Conservation (phyloP, 64 coral and sea anemone species). For the Montipora foliosa region DNA sequence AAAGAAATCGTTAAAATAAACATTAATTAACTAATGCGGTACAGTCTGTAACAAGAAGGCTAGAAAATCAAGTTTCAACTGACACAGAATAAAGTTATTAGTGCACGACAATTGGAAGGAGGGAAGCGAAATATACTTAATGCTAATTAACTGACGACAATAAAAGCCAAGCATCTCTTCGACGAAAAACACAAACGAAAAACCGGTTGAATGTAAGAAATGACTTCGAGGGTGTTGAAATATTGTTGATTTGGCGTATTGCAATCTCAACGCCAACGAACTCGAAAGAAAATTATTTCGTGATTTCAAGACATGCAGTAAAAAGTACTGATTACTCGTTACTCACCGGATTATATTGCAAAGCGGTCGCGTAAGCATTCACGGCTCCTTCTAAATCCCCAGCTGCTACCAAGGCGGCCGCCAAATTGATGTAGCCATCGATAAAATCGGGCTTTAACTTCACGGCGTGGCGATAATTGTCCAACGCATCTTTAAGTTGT, state of each 20-base stretch:
- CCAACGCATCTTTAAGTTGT: slow-evolving; percentile 96
- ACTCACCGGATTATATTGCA: slow-evolving; percentile 99
- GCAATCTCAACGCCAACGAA: not conserved
- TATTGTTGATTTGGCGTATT: not conserved
- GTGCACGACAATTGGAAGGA: too few relatives aligned
- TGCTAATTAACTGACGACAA: not conserved
- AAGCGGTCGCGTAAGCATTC: slow-evolving; percentile 93
- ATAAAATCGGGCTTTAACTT: slow-evolving; percentile 99
- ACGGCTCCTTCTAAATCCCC: slow-evolving; percentile 99
- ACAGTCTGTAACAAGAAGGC: not conserved
- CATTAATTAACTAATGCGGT: not conserved
- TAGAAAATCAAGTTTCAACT: not conserved
- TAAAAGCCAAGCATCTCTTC: not conserved
- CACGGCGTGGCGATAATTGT: slow-evolving; percentile 98
- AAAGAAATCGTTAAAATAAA: not conserved
- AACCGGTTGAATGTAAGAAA: not conserved
- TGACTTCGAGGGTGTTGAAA: not conserved
- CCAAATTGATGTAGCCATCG: slow-evolving; percentile 99
- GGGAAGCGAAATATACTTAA: not conserved
- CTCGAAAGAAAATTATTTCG: not conserved
- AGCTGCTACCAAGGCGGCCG: slow-evolving; percentile 98
- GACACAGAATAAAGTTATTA: not conserved
- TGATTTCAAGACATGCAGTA: slow-evolving; percentile 15
- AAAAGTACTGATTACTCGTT: slow-evolving; percentile 42
- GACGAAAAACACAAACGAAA: not conserved